Percentiles rank a stretch among this genome's conserved stretches.
These are phyloP conservation scores for Machaerirhynchus nigripectus DNA, from an alignment of 2,113 vertebrate species.

Conservation along the genomic window DNA sequence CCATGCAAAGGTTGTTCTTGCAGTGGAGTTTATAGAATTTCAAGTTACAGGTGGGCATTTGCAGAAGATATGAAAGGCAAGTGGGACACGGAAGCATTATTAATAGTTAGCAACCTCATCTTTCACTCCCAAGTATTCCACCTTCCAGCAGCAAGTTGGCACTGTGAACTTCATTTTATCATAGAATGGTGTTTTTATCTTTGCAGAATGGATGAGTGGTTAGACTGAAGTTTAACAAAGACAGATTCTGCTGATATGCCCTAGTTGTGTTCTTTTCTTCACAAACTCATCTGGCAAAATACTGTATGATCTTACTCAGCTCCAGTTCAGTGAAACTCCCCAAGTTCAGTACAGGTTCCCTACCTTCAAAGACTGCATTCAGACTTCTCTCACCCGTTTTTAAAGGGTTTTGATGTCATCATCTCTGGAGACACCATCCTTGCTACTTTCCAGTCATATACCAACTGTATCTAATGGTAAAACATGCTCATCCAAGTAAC, in stretches of 20 bases:
- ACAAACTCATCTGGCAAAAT: background rate
- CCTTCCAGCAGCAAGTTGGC: background rate
- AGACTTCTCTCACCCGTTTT: background rate
- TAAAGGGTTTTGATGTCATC: background rate
- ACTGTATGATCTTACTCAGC: background rate
- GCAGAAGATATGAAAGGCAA: background rate
- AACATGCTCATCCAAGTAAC: background rate
- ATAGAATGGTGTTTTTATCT: background rate
- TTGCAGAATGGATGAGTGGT: slow-evolving; percentile 27
- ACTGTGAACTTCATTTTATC: background rate
- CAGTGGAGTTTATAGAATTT: background rate
- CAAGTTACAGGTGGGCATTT: background rate
- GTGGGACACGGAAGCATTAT: background rate
- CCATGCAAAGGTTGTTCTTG: background rate
- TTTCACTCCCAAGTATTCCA: background rate
- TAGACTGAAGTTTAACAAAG: background rate
- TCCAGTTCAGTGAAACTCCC: background rate
- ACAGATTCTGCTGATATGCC: background rate
- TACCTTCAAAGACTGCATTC: background rate
- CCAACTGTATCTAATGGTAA: background rate
- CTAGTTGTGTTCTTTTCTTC: background rate
- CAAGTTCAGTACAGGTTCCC: background rate
- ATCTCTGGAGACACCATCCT: background rate
- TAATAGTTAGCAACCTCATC: background rate
- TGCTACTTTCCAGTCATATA: background rate